Percentiles rank a stretch among this genome's conserved stretches.
Conservation (phyloP, 2,113 vertebrate genomes). For the Ciconia maguari region DNA sequence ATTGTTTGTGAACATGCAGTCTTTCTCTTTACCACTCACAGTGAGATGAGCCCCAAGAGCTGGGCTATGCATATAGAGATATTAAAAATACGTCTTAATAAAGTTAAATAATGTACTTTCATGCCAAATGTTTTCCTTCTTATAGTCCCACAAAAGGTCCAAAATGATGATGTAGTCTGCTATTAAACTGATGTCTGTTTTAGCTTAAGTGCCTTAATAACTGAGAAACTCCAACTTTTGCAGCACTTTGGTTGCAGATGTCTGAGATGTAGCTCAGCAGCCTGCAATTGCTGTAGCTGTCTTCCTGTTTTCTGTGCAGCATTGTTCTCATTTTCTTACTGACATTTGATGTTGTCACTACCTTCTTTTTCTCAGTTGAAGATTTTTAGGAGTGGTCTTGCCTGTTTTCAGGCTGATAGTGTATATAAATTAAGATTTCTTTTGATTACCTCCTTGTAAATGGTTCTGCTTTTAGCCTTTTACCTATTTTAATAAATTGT, state of each 20-base stretch:
- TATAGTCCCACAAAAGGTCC: background rate
- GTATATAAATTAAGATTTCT: background rate
- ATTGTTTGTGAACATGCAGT: background rate
- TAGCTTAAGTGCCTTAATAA: background rate
- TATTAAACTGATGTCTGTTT: background rate
- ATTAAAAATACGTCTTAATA: background rate
- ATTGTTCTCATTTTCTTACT: background rate
- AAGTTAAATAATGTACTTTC: background rate
- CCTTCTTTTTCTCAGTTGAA: background rate
- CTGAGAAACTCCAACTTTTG: background rate
- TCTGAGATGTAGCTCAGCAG: background rate
- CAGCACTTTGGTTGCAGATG: background rate
- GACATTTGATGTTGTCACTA: background rate
- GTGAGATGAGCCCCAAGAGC: background rate
- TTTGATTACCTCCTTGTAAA: background rate
- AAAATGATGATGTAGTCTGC: background rate
- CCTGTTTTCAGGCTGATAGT: background rate
- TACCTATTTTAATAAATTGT: background rate
- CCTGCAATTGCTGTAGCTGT: background rate
- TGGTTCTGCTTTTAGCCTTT: background rate
- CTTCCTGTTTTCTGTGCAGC: background rate
- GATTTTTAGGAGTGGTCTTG: background rate
- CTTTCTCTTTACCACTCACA: background rate
- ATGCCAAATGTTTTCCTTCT: background rate
- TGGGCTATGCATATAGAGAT: background rate